Percentiles rank a stretch among this genome's conserved stretches.
Evolutionary conservation across 2,888 invertebrate species (phyloP).

Genomic region (Chrysolina americana): DNA sequence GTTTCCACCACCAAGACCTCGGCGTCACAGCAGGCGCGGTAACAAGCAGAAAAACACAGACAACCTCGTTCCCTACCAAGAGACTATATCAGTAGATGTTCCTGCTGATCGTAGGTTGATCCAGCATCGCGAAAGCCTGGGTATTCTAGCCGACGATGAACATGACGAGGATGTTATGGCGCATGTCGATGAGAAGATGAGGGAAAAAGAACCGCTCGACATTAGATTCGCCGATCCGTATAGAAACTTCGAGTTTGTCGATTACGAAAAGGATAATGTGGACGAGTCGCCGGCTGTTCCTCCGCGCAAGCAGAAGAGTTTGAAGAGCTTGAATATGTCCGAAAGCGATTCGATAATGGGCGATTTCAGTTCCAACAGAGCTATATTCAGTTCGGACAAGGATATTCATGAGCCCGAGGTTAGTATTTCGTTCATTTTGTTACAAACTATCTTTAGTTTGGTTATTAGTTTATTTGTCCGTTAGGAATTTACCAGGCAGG

Average conservation of each 20-base stretch:
- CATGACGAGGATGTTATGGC: slow-evolving; percentile 54
- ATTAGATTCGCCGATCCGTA: slow-evolving; percentile 65
- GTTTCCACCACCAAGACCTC: slow-evolving; percentile 72
- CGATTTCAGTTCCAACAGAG: slow-evolving; percentile 25
- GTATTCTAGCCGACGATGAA: slow-evolving; percentile 65
- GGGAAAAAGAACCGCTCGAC: slow-evolving; percentile 73
- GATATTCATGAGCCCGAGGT: slow-evolving; percentile 55
- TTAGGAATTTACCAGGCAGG: no score
- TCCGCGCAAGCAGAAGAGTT: slow-evolving; percentile 64
- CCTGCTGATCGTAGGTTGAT: slow-evolving; percentile 33
- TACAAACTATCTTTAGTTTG: no score
- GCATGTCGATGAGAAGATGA: slow-evolving; percentile 70
- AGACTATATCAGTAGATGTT: slow-evolving; percentile 59
- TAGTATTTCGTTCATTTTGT: slow-evolving; percentile 40
- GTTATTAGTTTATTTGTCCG: no score
- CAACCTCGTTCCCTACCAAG: slow-evolving; percentile 68
- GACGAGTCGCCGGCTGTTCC: slow-evolving; percentile 64
- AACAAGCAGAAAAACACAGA: slow-evolving; percentile 51
- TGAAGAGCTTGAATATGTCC: slow-evolving; percentile 66
- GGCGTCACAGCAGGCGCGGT: slow-evolving; percentile 70
- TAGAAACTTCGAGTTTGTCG: slow-evolving; percentile 53
- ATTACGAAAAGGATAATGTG: slow-evolving; percentile 42
- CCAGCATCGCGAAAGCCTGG: slow-evolving; percentile 54
- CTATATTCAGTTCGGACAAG: slow-evolving; percentile 47
- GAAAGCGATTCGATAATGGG: slow-evolving; percentile 65